Percentiles rank a stretch among this genome's conserved stretches.
phyloP scores from a whole-genome alignment of 2,888 invertebrate genomes.

The Torymus aiolomorphi region DNA sequence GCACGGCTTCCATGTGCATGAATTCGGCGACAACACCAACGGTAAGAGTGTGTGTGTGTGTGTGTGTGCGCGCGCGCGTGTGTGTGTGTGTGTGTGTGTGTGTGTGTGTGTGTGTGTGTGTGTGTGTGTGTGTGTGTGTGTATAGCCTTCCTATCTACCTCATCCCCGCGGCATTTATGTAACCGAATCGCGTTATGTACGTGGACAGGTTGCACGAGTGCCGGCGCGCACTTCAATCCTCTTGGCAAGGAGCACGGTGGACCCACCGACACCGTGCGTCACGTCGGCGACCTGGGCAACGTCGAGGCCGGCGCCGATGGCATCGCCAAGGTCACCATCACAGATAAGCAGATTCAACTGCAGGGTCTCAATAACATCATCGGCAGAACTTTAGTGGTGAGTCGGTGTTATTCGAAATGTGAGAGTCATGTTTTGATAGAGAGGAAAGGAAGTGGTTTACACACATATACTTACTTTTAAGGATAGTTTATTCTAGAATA shows the following conservation, averaged over 20 bases:
- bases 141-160: too few relatives aligned
- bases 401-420: slow-evolving; percentile 2
- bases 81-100: too few relatives aligned
- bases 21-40: slow-evolving; percentile 97
- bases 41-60: too few relatives aligned
- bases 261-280: slow-evolving; percentile 84
- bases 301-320: slow-evolving; percentile 82
- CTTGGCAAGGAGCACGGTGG: slow-evolving; percentile 87
- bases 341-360: slow-evolving; percentile 81
- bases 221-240: slow-evolving; percentile 96
- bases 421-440: too few relatives aligned
- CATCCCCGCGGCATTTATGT: slow-evolving; percentile 11
- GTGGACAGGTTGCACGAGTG: slow-evolving; percentile 85
- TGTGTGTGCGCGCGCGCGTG: too few relatives aligned
- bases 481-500: too few relatives aligned
- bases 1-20: slow-evolving; percentile 95
- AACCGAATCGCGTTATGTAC: slow-evolving; percentile 3
- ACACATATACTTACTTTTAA: too few relatives aligned
- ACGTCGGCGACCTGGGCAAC: slow-evolving; percentile 95
- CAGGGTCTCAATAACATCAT: slow-evolving; percentile 86
- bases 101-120: too few relatives aligned
- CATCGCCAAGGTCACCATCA: slow-evolving; percentile 81
- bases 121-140: too few relatives aligned
- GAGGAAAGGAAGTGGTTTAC: too few relatives aligned
- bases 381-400: slow-evolving; percentile 88